Conservation (phyloP, 2,797 vertebrate genomes). For the Coreius guichenoti region DNA sequence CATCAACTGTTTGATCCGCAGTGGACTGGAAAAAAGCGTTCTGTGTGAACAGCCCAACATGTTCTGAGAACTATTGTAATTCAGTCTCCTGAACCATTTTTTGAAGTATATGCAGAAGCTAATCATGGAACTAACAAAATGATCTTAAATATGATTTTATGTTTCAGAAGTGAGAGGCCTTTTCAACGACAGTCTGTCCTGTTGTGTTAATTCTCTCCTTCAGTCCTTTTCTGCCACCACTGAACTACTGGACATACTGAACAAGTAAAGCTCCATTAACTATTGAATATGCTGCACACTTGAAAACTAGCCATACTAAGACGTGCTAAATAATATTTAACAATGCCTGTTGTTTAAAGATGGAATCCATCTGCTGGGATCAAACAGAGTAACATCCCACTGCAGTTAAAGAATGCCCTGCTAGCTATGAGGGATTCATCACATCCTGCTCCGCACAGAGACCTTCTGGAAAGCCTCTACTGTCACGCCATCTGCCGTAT, state of each 20-base stretch:
- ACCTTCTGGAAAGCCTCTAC: conserved; percentile 76
- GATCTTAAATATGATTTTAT: neutral
- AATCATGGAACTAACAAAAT: neutral
- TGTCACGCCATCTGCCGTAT: conserved; percentile 66
- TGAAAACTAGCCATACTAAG: neutral
- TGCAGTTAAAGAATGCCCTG: conserved; percentile 70
- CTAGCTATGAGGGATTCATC: conserved; percentile 63
- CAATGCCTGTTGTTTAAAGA: conserved; percentile 61
- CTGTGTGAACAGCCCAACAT: neutral
- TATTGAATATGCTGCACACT: neutral
- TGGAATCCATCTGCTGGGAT: conserved; percentile 60
- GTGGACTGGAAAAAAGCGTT: no score
- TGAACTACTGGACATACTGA: conserved; percentile 70
- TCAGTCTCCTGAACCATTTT: neutral
- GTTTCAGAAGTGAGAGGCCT: conserved; percentile 73
- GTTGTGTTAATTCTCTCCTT: conserved; percentile 77
- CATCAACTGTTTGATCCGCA: neutral
- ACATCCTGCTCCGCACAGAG: conserved; percentile 51
- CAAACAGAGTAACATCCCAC: conserved; percentile 55
- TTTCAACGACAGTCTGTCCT: conserved; percentile 71
- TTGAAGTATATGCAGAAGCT: neutral
- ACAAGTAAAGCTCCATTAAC: conserved; percentile 64
- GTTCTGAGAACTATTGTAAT: neutral
- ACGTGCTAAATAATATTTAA: neutral
- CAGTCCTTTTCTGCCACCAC: conserved; percentile 77